Conservation (phyloP, 2,888 invertebrate genomes). For the Pandemis corylana region DNA sequence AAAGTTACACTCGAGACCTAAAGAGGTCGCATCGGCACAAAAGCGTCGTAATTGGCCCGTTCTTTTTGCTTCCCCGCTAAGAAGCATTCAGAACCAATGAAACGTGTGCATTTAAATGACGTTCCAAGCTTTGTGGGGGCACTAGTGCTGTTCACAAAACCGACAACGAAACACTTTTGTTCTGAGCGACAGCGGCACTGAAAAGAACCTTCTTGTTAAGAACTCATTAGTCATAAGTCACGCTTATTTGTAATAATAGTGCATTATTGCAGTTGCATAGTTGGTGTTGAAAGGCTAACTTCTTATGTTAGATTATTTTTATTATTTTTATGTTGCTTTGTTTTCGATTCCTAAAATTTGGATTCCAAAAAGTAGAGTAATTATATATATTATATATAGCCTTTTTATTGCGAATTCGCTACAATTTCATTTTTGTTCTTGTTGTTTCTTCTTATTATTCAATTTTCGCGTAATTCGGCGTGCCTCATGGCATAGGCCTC, state of each 20-base stretch:
- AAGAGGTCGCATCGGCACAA: slow-evolving; percentile 80
- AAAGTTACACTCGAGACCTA: slow-evolving; percentile 81
- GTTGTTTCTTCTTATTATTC: too few species aligned
- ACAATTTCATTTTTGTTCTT: too few species aligned
- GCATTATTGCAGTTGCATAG: slow-evolving; percentile 48
- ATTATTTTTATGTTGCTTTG: neutral
- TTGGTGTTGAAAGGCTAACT: slow-evolving; percentile 7
- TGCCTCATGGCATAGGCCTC: too few species aligned
- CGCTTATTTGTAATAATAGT: slow-evolving; percentile 69
- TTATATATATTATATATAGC: too few species aligned
- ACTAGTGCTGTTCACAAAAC: slow-evolving; percentile 81
- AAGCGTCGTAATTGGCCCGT: slow-evolving; percentile 84
- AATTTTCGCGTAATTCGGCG: too few species aligned
- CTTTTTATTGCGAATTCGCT: too few species aligned
- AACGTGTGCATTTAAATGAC: slow-evolving; percentile 86
- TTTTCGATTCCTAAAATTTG: slow-evolving; percentile 2
- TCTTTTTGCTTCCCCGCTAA: slow-evolving; percentile 79
- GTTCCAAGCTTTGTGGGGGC: slow-evolving; percentile 83
- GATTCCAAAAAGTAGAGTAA: neutral
- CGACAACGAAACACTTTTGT: slow-evolving; percentile 77
- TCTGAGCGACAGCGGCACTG: slow-evolving; percentile 67
- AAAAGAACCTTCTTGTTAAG: slow-evolving; percentile 76
- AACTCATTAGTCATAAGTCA: slow-evolving; percentile 81
- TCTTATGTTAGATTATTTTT: neutral
- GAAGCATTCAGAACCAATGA: slow-evolving; percentile 85